Base-by-base conservation (phyloP, 2,888 invertebrate species). In the Lasiommata megera region DNA sequence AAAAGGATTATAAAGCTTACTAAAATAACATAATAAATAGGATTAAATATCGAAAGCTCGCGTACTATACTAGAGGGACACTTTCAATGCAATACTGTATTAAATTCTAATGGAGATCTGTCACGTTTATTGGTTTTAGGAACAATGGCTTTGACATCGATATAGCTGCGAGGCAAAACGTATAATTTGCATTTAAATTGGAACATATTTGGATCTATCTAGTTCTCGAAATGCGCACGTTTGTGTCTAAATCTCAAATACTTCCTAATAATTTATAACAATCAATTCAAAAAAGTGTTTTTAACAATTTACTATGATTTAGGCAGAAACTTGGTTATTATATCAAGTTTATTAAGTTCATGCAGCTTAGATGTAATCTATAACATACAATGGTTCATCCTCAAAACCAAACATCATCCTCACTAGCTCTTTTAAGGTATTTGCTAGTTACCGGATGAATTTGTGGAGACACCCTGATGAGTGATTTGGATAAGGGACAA, bases 131-230 rank as follows among this genome's bases (percentile, higher is more conserved):
- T 40, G 53, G 50, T 58, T 36, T 60, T 34, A 23, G 55, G 44
- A 43, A 60, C 60, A 59, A 60, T 41, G 18, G 58, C 54, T 54
- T 46, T n/a, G 48, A 52, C 29, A 48, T 58, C 40, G 48, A 9
- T 9, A 34, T 36, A 7, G 36, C 36, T 37, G 2, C 6, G 37
- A 37, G 55, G 52, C 43, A 28, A 59, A 60, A 60, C 23, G 37
- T 56, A 43, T 44, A 41, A 63, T 63, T 63, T 63, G 48, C 59
- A 63, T 63, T 56, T 48, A 62, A 62, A 63, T 63, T 63, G 54
- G 29, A 48, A 54, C 52, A 47, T 18, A 54, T 44, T 54, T 23
- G 38, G 43, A 6, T 40, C 48, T 34, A 37, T 37, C 9, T 48
- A 23, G 1, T 5, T 48, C 6, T 41, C 18, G 11, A 29, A 52